Evolutionary conservation across 2,113 vertebrate genomes (phyloP), one percentile per base, ranked within the genome.

Genomic region (Silurus glanis): DNA sequence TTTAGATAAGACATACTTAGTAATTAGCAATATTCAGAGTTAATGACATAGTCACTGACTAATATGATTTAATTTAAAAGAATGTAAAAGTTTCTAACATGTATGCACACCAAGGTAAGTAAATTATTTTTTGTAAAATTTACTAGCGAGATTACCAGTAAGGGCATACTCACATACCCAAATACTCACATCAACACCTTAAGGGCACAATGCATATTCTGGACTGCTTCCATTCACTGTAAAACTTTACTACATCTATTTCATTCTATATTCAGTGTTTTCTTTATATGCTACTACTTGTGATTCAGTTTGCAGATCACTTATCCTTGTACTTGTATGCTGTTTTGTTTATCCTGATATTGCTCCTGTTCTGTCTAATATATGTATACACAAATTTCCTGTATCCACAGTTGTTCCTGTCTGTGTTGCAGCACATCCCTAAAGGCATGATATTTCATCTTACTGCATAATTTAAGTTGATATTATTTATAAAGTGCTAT

Each of bases 391-490:
- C 78, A 3, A 19, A 61, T 80, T 80, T 80, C 78, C 7, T 59
- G 9, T 80, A 61, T 37, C 37, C 37, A 37, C 37, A 37, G 37
- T 61, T 61, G 55, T 61, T 37, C 37, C 78, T 80, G 28, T 37
- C 28, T 47, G 56, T 45, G 78, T 80, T 80, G 78, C 78, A 80
- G 45, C 78, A 80, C 78, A 80, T 61, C 28, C 78, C 56, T 61
- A 23, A 61, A 80, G 78, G 78, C 78, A 80, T 61, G 56, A 45
- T 61, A 61, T 80, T 80, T 80, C 78, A 61, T 80, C 76, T 8
- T 53, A 61, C 78, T 80, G 56, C 56, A 80, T 80, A 80, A 80
- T 80, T 80, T 56, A 80, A 80, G 45, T 61, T 80, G 37, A 61
- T 61, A 61, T 80, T 80, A 61, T 80, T 80, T 80, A 80, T 80